Evolutionary conservation across 2,113 vertebrate genomes (phyloP).

Genomic region (Elanus axillaris): DNA sequence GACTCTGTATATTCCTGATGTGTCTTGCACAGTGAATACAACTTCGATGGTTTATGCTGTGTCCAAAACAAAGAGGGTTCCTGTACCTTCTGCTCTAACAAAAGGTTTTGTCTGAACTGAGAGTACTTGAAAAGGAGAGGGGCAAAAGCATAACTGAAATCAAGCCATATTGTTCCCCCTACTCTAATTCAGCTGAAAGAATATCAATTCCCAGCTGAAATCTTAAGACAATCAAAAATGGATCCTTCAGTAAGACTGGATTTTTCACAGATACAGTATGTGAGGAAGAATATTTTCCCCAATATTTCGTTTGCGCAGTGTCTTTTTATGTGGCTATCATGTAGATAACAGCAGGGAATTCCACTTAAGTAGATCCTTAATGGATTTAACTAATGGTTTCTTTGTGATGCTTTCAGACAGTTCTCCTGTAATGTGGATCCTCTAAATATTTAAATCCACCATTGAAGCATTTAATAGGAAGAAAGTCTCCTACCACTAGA

Average conservation of each 20-base stretch:
- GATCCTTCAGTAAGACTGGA: not conserved
- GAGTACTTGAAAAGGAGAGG: not conserved
- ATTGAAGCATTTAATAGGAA: conserved; percentile 65
- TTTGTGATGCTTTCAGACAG: conserved; percentile 62
- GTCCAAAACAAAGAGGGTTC: conserved; percentile 20
- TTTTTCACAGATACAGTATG: not conserved
- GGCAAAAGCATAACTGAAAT: not conserved
- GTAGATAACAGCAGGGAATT: conserved; percentile 58
- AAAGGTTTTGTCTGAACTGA: not conserved
- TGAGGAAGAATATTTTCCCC: not conserved
- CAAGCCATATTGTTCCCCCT: not conserved
- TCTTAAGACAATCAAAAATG: not conserved
- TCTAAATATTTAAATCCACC: conserved; percentile 69
- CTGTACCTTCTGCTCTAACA: not conserved
- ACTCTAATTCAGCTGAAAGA: not conserved
- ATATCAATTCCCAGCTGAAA: not conserved
- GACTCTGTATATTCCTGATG: not conserved
- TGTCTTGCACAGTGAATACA: not conserved
- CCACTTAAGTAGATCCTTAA: conserved; percentile 66
- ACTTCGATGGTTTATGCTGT: not conserved
- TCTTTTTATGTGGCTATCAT: conserved; percentile 50
- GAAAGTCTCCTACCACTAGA: conserved; percentile 53
- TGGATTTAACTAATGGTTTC: conserved; percentile 65
- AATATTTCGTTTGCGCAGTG: not conserved
- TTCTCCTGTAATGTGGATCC: conserved; percentile 59